A percentile compares a stretch with the other conserved stretches of the same genome.
phyloP scores from a whole-genome alignment of 2,888 invertebrate genomes.

The Nomada flava region DNA sequence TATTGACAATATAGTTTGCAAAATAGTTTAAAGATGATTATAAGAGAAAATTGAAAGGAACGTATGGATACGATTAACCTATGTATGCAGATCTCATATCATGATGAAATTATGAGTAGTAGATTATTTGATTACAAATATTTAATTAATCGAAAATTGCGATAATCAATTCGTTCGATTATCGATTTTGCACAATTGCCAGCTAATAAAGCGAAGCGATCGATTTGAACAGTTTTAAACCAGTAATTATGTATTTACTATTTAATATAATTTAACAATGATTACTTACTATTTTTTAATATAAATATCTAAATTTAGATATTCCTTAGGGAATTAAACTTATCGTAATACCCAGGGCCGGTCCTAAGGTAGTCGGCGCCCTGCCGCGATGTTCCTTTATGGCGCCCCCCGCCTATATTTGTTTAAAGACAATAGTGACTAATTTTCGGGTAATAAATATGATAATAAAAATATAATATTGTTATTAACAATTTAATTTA shows the following conservation, averaged over 20 bases:
- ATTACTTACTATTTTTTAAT: background rate
- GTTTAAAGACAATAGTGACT: too few relatives aligned
- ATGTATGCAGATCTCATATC: too few relatives aligned
- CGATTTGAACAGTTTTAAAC: background rate
- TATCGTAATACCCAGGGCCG: background rate
- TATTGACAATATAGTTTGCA: too few relatives aligned
- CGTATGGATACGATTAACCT: too few relatives aligned
- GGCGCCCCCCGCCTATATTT: too few relatives aligned
- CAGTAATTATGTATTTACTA: background rate
- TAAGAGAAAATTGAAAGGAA: too few relatives aligned
- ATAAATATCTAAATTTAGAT: background rate
- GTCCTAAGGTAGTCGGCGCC: too few relatives aligned
- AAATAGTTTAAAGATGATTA: too few relatives aligned
- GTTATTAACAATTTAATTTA: too few relatives aligned
- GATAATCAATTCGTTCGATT: constrained; percentile 14
- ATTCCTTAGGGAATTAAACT: background rate
- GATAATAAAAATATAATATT: too few relatives aligned
- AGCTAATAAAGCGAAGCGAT: background rate
- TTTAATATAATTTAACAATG: background rate
- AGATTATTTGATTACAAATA: background rate
- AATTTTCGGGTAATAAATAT: too few relatives aligned
- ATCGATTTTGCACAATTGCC: background rate
- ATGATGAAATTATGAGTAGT: background rate
- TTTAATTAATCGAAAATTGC: background rate
- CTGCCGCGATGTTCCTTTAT: too few relatives aligned